A percentile compares a stretch with the other conserved stretches of the same genome.
phyloP scores from a whole-genome alignment of 1,140 invertebrate species.

The Venturia canescens region DNA sequence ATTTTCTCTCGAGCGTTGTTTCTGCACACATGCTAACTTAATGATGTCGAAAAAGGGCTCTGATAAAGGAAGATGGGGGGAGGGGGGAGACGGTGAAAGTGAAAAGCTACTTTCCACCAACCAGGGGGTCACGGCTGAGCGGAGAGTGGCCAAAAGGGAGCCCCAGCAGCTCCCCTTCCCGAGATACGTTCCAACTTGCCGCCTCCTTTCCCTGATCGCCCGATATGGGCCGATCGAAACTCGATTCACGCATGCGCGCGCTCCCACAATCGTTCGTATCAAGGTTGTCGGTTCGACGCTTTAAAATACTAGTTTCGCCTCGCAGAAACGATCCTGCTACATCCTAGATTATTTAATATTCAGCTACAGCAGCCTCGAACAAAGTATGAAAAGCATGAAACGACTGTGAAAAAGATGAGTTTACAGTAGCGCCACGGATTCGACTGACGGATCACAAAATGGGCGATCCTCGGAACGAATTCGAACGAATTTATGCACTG shows the following conservation, averaged over 20 bases:
- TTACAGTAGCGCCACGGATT: no score
- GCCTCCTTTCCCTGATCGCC: constrained; percentile 4
- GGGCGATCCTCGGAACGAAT: no score
- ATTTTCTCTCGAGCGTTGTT: background rate
- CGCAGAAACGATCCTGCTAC: no score
- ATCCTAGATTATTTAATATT: no score
- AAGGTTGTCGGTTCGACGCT: constrained; percentile 13
- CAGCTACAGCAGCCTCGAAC: no score
- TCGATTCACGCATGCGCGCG: constrained; percentile 22
- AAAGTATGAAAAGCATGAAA: no score
- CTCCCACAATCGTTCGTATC: background rate
- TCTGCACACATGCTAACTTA: constrained; percentile 28
- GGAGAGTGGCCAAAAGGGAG: constrained; percentile 60
- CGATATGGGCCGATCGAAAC: constrained; percentile 37
- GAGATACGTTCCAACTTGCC: constrained; percentile 7
- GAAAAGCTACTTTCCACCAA: constrained; percentile 69
- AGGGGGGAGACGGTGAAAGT: constrained; percentile 69
- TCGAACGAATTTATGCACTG: no score
- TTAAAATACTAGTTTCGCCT: background rate
- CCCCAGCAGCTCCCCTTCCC: constrained; percentile 9
- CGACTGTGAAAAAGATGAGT: no score
- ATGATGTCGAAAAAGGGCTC: constrained; percentile 48
- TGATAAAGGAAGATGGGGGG: background rate
- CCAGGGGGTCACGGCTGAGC: constrained; percentile 63
- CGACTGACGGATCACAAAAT: no score